phyloP scores from a whole-genome alignment of 2,113 vertebrate species.

The Phyllopteryx taeniolatus region DNA sequence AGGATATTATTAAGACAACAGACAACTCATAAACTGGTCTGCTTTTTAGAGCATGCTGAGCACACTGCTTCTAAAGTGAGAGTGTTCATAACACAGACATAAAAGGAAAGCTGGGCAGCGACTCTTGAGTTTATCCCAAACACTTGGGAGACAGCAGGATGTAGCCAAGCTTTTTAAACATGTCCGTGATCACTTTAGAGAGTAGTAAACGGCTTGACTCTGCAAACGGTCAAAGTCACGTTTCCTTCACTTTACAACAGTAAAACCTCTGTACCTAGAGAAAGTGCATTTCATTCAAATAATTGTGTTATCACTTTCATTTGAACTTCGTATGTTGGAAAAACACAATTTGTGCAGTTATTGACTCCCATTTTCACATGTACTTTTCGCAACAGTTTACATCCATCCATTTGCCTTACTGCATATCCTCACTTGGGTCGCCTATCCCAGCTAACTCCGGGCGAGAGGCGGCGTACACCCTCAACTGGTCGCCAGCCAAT shows the following conservation, averaged over 20 bases:
- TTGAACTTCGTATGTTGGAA: neutral
- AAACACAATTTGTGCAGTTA: neutral
- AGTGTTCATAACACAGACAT: slow-evolving; percentile 56
- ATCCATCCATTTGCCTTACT: too few species aligned
- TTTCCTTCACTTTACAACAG: slow-evolving; percentile 25
- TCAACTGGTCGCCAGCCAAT: too few species aligned
- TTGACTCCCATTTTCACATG: neutral
- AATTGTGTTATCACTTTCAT: neutral
- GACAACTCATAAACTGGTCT: slow-evolving; percentile 16
- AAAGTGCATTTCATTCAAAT: neutral
- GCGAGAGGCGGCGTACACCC: too few species aligned
- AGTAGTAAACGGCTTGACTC: slow-evolving; percentile 51
- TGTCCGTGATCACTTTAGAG: slow-evolving; percentile 17
- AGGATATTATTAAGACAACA: slow-evolving; percentile 27
- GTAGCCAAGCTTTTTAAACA: slow-evolving; percentile 30
- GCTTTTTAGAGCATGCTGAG: slow-evolving; percentile 52
- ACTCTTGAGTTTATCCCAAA: slow-evolving; percentile 22
- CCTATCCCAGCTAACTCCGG: too few species aligned
- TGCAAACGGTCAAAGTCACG: slow-evolving; percentile 50
- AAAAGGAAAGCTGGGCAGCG: slow-evolving; percentile 53
- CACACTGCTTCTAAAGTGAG: slow-evolving; percentile 12
- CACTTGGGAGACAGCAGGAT: slow-evolving; percentile 19
- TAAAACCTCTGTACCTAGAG: slow-evolving; percentile 4
- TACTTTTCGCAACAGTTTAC: too few species aligned
- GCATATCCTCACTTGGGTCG: too few species aligned